These are phyloP conservation scores for Myotis pilosus DNA, from an alignment of 2,797 vertebrate species.

Conservation along the genomic window DNA sequence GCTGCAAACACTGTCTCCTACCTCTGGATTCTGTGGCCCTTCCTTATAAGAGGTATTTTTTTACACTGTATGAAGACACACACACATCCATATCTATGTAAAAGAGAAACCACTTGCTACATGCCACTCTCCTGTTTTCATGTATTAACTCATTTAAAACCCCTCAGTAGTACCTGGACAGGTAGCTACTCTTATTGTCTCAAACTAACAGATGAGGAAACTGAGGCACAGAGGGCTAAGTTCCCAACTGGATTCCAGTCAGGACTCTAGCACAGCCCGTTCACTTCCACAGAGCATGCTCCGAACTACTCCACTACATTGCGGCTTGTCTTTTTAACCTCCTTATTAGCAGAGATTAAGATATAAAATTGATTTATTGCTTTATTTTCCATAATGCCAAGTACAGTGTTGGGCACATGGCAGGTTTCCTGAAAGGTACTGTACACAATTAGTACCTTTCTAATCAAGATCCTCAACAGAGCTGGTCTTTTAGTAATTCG, in stretches of 20 bases:
- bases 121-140: neutral
- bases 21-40: neutral
- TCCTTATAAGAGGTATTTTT: neutral
- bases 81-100: neutral
- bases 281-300: neutral
- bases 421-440: neutral
- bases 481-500: neutral
- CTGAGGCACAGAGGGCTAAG: neutral
- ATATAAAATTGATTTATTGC: neutral
- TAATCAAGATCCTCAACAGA: neutral
- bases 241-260: neutral
- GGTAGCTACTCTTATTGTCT: neutral
- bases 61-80: neutral
- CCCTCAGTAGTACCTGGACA: neutral
- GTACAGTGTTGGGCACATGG: neutral
- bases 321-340: neutral
- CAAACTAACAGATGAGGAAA: neutral
- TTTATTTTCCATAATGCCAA: neutral
- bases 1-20: neutral
- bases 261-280: too few relatives aligned
- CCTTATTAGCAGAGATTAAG: slow-evolving; percentile 17
- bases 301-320: neutral
- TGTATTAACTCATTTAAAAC: neutral
- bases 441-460: neutral
- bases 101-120: neutral